Conservation (phyloP, 2,113 vertebrate species). For the Myocastor coypus region DNA sequence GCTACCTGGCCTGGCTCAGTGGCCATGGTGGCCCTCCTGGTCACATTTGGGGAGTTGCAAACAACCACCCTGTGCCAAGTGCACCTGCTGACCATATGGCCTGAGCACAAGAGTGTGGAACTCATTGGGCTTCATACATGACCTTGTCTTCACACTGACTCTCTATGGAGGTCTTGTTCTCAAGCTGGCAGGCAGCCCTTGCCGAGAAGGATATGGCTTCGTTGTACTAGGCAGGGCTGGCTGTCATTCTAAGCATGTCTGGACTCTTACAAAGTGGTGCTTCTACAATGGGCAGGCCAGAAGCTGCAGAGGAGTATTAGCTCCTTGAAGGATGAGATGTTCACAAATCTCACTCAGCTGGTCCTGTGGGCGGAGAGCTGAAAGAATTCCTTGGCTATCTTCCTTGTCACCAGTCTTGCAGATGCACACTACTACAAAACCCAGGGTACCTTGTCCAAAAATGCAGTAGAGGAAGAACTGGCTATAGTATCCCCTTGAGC, state of each 20-base stretch:
- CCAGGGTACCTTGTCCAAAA: conserved; percentile 76
- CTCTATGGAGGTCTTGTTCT: conserved; percentile 58
- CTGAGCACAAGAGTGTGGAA: conserved; percentile 86
- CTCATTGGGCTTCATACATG: conserved; percentile 87
- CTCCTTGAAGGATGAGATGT: conserved; percentile 63
- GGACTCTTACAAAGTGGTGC: conserved; percentile 83
- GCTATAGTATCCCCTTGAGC: conserved; percentile 8
- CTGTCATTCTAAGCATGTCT: conserved; percentile 48
- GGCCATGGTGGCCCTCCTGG: conserved; percentile 80
- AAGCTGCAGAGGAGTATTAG: conserved; percentile 59
- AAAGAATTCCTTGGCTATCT: conserved; percentile 79
- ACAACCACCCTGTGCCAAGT: conserved; percentile 80
- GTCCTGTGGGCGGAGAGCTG: conserved; percentile 88
- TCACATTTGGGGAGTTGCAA: conserved; percentile 60
- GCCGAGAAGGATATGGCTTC: conserved; percentile 71
- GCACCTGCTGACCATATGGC: conserved; percentile 81
- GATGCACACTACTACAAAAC: conserved; percentile 70
- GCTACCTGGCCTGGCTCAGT: conserved; percentile 83
- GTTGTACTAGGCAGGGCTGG: conserved; percentile 57
- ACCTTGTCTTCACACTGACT: conserved; percentile 80
- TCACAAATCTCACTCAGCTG: conserved; percentile 88
- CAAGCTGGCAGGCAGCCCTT: conserved; percentile 46
- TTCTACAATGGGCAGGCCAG: conserved; percentile 82
- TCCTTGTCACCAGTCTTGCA: conserved; percentile 83
- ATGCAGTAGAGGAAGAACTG: conserved; percentile 56